These are phyloP conservation scores for Cynodonichthys magdalenae DNA, from an alignment of 2,797 vertebrate species.

Conservation along the genomic window DNA sequence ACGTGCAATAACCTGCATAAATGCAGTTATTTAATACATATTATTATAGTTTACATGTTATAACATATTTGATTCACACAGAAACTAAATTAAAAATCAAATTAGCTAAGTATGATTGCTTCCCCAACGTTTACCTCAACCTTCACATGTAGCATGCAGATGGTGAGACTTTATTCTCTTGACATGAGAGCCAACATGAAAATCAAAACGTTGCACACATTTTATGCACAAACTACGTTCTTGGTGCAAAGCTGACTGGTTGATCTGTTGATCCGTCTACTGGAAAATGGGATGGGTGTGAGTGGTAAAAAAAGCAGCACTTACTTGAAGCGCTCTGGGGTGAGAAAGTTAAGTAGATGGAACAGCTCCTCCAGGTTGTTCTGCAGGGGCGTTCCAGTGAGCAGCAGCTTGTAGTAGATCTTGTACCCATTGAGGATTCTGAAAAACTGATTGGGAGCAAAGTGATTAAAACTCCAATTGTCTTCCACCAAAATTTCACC, in stretches of 20 bases:
- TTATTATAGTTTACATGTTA: too few species aligned
- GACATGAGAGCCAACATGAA: not conserved
- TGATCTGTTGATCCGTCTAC: not conserved
- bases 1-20: too few species aligned
- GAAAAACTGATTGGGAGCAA: constrained; percentile 86
- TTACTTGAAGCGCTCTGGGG: constrained; percentile 97
- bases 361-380: constrained; percentile 99
- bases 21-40: too few species aligned
- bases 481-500: not conserved
- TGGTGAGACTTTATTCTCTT: not conserved
- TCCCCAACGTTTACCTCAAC: too few species aligned
- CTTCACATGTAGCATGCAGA: too few species aligned
- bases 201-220: not conserved
- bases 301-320: constrained; percentile 31
- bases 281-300: not conserved
- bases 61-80: too few species aligned
- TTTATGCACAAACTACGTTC: not conserved
- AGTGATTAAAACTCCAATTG: not conserved
- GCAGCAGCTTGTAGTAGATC: constrained; percentile 97
- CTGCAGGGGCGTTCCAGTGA: constrained; percentile 97
- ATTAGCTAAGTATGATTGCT: too few species aligned
- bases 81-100: too few species aligned
- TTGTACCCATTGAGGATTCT: constrained; percentile 97
- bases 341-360: constrained; percentile 98
- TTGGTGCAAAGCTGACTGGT: not conserved